Evolutionary conservation across 2,797 vertebrate genomes (phyloP).

Genomic region (Catostomus latipinnis): DNA sequence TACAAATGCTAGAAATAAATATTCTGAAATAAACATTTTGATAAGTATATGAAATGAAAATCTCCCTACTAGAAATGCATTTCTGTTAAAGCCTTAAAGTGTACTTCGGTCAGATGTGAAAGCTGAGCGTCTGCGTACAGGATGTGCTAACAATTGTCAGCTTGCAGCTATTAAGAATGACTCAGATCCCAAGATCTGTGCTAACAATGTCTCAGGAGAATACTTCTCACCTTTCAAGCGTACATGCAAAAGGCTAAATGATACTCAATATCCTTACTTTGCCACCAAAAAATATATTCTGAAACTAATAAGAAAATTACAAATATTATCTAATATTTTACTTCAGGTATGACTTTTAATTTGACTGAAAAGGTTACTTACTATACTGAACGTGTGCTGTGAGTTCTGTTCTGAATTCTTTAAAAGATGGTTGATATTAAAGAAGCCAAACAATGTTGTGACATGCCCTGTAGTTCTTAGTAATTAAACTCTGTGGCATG

Average conservation of each 20-base stretch:
- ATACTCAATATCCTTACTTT: background rate
- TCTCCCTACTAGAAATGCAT: background rate
- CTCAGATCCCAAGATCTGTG: background rate
- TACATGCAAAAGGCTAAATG: background rate
- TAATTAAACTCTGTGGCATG: background rate
- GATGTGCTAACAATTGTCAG: background rate
- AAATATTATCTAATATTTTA: background rate
- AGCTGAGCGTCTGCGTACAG: too few relatives aligned
- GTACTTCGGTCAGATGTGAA: too few relatives aligned
- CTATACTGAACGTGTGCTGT: background rate
- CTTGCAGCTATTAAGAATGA: slow-evolving; percentile 5
- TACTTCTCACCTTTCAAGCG: background rate
- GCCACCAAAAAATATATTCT: background rate
- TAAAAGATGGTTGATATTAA: background rate
- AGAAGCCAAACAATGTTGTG: background rate
- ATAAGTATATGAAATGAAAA: background rate
- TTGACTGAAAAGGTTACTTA: background rate
- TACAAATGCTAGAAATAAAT: background rate
- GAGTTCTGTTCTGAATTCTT: background rate
- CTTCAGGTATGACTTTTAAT: background rate
- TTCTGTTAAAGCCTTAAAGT: background rate
- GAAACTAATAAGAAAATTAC: background rate
- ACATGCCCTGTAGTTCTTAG: background rate
- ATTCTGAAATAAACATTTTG: background rate
- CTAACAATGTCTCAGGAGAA: background rate